Percentiles rank a stretch among this genome's conserved stretches.
These are phyloP conservation scores for Hyppa rectilinea DNA, from an alignment of 2,888 invertebrate genomes.

Conservation along the genomic window DNA sequence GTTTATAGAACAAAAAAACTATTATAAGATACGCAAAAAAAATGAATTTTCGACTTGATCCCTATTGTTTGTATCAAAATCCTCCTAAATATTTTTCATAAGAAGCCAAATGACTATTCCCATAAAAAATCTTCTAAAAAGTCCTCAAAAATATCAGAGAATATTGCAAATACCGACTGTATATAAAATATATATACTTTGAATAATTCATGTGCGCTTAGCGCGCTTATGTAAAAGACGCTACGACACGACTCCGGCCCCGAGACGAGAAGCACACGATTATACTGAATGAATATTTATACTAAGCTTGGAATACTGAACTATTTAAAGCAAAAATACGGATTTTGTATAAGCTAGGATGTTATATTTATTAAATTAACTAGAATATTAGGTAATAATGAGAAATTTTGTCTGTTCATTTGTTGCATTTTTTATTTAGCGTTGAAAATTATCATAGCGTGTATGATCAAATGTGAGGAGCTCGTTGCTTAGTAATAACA, in stretches of 20 bases:
- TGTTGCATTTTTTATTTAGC: too few relatives aligned
- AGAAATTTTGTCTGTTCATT: too few relatives aligned
- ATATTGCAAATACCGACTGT: conserved; percentile 37
- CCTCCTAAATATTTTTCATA: neutral
- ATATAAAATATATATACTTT: conserved; percentile 58
- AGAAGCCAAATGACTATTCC: neutral
- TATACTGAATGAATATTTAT: conserved; percentile 64
- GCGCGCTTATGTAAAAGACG: conserved; percentile 46
- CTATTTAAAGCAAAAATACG: conserved; percentile 36
- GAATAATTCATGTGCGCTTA: conserved; percentile 65
- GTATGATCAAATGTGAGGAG: too few relatives aligned
- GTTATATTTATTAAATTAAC: conserved; percentile 8
- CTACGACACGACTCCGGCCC: conserved; percentile 29
- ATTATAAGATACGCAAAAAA: too few relatives aligned
- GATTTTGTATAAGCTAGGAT: conserved; percentile 16
- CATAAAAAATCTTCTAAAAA: neutral
- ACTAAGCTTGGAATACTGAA: conserved; percentile 22
- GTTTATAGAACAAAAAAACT: too few relatives aligned
- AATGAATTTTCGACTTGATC: too few relatives aligned
- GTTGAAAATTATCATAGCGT: too few relatives aligned
- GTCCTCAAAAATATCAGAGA: conserved; percentile 24
- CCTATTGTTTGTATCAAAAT: too few relatives aligned
- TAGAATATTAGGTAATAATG: neutral
- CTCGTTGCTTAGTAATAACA: too few relatives aligned
- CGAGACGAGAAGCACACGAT: conserved; percentile 51